Base-by-base conservation (phyloP, 2,888 invertebrate genomes). In the Anaspis maculata region DNA sequence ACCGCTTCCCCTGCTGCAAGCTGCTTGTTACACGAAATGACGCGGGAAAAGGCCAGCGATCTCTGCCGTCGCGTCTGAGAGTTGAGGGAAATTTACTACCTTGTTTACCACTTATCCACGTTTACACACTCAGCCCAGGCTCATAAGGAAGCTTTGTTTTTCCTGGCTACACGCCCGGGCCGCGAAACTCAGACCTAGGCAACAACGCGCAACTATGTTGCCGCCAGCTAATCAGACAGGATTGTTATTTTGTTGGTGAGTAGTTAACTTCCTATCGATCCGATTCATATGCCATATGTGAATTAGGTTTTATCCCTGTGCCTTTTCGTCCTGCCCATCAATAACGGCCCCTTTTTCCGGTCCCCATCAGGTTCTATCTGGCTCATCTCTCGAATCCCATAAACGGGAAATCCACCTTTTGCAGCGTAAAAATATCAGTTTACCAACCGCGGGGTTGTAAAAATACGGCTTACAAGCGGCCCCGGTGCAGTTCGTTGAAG, bases 91-190 rank as follows among this genome's bases (percentile, higher is more conserved):
- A 66, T 66, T 66, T 66, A 64, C 65, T 64, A 66, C 64, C 64
- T 64, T 66, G 65, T 66, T 66, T 66, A 66, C 65, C 64, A 64
- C 64, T 66, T 64, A 64, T 55, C 62, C 61, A 56, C 62, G 62
- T 62, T 61, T 64, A 64, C 64, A 64, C 64, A 64, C 63, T 63
- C 57, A 52, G 57, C 52, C 56, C 49, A 53, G 54, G 54, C 52
- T 51, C 51, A 52, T 47, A 47, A 50, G 54, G 53, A 55, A 53
- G 56, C 61, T 61, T 63, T 63, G 61, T 63, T 63, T 60, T 62
- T 61, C 61, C 62, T 59, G 61, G 60, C 59, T 56, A 55, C 48
- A 52, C 53, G 61, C 59, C 61, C 51, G 52, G 49, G 6, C 19
- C 42, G 37, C 34, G 45, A 41, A 32, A 34, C 32, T 32, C 32